Evolutionary conservation across 2,797 vertebrate genomes (phyloP).

Genomic region (Anabacerthia variegaticeps): DNA sequence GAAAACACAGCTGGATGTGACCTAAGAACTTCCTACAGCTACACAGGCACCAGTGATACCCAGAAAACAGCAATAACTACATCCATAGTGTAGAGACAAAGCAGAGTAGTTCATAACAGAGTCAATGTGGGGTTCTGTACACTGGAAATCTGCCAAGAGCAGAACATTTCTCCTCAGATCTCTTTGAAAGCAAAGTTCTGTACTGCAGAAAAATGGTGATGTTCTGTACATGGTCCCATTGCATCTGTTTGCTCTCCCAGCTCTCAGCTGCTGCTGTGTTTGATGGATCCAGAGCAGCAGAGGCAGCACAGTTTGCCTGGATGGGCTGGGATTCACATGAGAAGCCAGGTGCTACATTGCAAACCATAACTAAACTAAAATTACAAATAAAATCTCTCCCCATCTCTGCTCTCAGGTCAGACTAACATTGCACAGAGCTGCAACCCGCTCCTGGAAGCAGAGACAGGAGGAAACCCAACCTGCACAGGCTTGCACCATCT

Average conservation of each 20-base stretch:
- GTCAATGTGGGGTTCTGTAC: not conserved
- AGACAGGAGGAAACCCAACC: not conserved
- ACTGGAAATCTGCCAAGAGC: not conserved
- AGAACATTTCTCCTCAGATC: not conserved
- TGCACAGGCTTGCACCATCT: slow-evolving; percentile 34
- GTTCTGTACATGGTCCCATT: not conserved
- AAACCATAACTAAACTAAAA: not conserved
- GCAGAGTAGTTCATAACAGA: not conserved
- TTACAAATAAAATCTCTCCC: not conserved
- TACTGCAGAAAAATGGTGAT: not conserved
- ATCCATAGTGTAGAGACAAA: not conserved
- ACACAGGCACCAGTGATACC: not conserved
- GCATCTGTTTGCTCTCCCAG: not conserved
- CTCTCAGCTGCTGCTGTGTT: not conserved
- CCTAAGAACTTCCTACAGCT: not conserved
- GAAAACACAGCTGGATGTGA: not conserved
- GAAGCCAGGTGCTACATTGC: not conserved
- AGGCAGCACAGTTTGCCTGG: not conserved
- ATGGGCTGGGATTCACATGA: not conserved
- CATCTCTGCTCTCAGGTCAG: not conserved
- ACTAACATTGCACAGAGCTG: not conserved
- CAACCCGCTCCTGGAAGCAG: not conserved
- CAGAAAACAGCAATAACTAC: not conserved
- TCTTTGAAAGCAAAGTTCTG: not conserved
- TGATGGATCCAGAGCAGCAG: not conserved